phyloP scores from a whole-genome alignment of 1,140 invertebrate genomes.

The Argopecten irradians region DNA sequence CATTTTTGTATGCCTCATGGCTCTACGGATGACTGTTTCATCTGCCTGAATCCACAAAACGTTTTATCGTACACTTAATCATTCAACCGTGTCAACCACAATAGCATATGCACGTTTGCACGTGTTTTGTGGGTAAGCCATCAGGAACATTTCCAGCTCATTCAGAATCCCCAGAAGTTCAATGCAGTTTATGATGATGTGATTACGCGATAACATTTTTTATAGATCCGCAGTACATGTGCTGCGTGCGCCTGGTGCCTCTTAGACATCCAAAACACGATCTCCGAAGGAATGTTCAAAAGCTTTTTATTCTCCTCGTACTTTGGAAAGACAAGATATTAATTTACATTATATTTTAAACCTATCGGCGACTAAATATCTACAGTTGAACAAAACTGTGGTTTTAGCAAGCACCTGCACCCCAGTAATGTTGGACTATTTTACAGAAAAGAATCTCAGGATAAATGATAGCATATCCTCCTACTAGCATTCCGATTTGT shows the following conservation, averaged over 20 bases:
- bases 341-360: slow-evolving; percentile 5
- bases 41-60: background rate
- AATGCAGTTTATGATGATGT: slow-evolving; percentile 21
- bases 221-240: background rate
- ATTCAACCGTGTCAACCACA: slow-evolving; percentile 15
- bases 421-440: background rate
- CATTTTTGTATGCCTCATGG: slow-evolving; percentile 14
- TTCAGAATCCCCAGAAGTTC: background rate
- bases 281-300: background rate
- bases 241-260: background rate
- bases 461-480: background rate
- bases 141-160: background rate
- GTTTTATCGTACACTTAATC: slow-evolving; percentile 22
- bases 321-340: background rate
- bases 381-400: background rate
- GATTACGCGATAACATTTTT: slow-evolving; percentile 10
- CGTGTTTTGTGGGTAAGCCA: background rate
- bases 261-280: background rate
- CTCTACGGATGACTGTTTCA: background rate
- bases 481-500: background rate
- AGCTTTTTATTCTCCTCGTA: slow-evolving; percentile 5
- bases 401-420: background rate
- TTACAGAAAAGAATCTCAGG: background rate
- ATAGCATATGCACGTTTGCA: background rate
- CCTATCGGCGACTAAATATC: background rate